Evolutionary conservation across 2,888 invertebrate species (phyloP).

Genomic region (Eristalis intricaria): DNA sequence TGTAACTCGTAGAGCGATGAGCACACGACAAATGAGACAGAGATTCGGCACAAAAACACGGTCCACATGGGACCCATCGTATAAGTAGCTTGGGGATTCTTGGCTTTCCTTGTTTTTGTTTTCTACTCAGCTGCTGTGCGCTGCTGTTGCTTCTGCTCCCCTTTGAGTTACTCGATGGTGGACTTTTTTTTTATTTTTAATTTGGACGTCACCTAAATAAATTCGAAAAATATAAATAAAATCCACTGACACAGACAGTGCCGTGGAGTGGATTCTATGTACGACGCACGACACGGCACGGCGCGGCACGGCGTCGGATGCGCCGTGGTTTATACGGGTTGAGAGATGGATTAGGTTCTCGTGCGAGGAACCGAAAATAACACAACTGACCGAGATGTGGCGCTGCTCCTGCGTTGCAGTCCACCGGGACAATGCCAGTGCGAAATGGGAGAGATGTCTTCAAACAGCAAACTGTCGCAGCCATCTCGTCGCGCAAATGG

Average conservation of each 20-base stretch:
- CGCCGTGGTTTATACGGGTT: slow-evolving; percentile 26
- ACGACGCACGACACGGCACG: not conserved
- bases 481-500: slow-evolving; percentile 6
- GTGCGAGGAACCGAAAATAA: slow-evolving; percentile 49
- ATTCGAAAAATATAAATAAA: slow-evolving; percentile 69
- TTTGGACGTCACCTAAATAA: slow-evolving; percentile 72
- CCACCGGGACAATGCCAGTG: slow-evolving; percentile 5
- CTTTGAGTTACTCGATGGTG: not conserved
- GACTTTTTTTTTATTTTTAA: slow-evolving; percentile 54
- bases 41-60: slow-evolving; percentile 49
- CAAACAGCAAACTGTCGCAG: slow-evolving; percentile 36
- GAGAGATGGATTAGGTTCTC: not conserved
- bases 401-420: slow-evolving; percentile 3
- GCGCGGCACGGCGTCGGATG: slow-evolving; percentile 39
- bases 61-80: slow-evolving; percentile 42
- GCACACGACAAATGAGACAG: slow-evolving; percentile 58
- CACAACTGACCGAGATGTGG: slow-evolving; percentile 43
- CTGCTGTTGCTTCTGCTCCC: not conserved
- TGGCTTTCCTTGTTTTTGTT: slow-evolving; percentile 27
- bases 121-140: slow-evolving; percentile 32
- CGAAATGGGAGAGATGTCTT: slow-evolving; percentile 24
- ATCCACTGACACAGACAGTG: slow-evolving; percentile 62
- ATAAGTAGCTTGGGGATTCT: slow-evolving; percentile 39
- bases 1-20: slow-evolving; percentile 55
- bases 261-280: slow-evolving; percentile 15